Conservation (phyloP, 1,140 invertebrate species). For the Microplitis demolitor region DNA sequence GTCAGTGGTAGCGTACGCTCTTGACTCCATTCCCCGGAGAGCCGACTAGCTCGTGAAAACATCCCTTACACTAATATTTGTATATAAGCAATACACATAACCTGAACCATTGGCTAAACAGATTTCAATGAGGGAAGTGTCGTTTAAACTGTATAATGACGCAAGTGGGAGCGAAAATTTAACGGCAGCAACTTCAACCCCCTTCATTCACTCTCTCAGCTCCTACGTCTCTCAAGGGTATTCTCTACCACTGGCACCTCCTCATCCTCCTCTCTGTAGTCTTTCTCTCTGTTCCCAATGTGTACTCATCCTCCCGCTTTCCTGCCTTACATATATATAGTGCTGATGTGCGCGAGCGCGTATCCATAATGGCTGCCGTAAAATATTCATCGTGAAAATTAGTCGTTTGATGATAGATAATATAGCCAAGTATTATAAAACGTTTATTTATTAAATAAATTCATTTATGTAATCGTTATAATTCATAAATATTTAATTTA, state of each 20-base stretch:
- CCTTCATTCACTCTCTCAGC: background rate
- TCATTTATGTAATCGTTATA: too few relatives aligned
- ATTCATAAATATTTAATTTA: too few relatives aligned
- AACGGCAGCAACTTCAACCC: conserved; percentile 8
- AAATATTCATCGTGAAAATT: conserved; percentile 53
- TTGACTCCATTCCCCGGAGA: background rate
- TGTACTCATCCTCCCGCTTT: background rate
- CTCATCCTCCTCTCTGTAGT: background rate
- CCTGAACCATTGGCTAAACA: conserved; percentile 8
- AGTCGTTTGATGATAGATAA: conserved; percentile 48
- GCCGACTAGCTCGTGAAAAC: background rate
- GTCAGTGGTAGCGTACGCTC: too few relatives aligned
- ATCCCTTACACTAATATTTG: background rate
- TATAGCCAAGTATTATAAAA: too few relatives aligned
- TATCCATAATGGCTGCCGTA: conserved; percentile 47
- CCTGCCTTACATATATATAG: background rate
- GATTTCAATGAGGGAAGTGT: conserved; percentile 25
- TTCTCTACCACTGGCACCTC: background rate
- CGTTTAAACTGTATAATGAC: conserved; percentile 27
- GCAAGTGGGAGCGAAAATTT: conserved; percentile 11
- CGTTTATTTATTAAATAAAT: too few relatives aligned
- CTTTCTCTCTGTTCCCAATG: background rate
- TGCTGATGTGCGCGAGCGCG: conserved; percentile 4
- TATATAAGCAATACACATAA: background rate
- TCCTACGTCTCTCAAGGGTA: background rate